Evolutionary conservation across 2,113 vertebrate genomes (phyloP), one percentile per base, ranked within the genome.

Genomic region (Gavialis gangeticus): DNA sequence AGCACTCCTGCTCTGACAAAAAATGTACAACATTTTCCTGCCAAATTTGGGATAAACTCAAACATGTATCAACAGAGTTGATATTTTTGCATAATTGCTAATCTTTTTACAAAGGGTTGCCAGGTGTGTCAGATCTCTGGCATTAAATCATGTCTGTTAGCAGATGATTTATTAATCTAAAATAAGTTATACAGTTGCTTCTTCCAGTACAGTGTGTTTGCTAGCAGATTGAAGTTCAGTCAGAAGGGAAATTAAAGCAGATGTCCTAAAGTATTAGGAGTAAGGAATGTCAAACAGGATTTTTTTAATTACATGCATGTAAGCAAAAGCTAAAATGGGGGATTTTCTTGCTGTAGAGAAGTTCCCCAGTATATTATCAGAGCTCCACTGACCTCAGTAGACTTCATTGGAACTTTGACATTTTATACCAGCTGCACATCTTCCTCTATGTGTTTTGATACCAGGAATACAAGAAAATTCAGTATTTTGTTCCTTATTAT

Each of bases 11-110:
- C 22, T 77, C 85, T 82, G 62, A 3, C 28, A 18, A 85, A 96
- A 96, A 80, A 82, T 10, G 2, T 18, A 55, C 22, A 66, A 27
- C 25, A 76, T 94, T 84, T 91, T 95, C 73, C 75, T 87, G 88
- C 54, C 79, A 93, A 91, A 62, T 92, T 69, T 92, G 60, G 94
- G 75, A 85, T 85, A 34, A 55, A 82, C 27, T 55, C 30, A 92
- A 69, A 60, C 76, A 75, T 87, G 75, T 87, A 86, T 91, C 73
- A 92, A 87, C 89, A 92, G 46, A 89, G 80, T 79, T 82, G 80
- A 63, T 62, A 80, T 0, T 0, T 89, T 56, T 77, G 73, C 57
- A 66, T 60, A 54, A 30, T 62, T 57, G 84, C 27, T 78, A 59
- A 62, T 92, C 57, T 30, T 88, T 46, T 59, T 73, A 37, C 59